Conservation (phyloP, 2,888 invertebrate species). For the Tribolium freemani region DNA sequence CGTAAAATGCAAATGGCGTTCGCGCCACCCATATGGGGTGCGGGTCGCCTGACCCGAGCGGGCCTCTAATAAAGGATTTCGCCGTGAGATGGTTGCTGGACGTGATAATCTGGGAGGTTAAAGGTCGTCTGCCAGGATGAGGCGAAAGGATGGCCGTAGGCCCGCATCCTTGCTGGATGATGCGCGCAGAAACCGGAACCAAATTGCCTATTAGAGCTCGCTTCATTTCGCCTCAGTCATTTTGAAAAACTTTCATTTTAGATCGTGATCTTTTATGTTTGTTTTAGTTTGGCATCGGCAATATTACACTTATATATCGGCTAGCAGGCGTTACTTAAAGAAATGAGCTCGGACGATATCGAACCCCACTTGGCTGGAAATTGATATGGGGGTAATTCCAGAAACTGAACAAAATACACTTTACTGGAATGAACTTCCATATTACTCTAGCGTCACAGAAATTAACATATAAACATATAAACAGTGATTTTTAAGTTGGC, state of each 20-base stretch:
- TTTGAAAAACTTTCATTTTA: constrained; percentile 37
- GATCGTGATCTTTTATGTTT: constrained; percentile 32
- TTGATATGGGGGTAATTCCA: not conserved
- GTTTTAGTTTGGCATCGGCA: constrained; percentile 19
- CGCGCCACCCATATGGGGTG: constrained; percentile 18
- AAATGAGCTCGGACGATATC: constrained; percentile 9
- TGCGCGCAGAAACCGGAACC: constrained; percentile 29
- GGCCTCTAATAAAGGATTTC: constrained; percentile 29
- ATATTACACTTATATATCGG: constrained; percentile 8
- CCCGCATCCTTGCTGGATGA: constrained; percentile 25
- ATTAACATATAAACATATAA: too few species aligned
- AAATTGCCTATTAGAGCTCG: constrained; percentile 35
- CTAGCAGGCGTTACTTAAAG: constrained; percentile 13
- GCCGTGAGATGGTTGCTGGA: constrained; percentile 34
- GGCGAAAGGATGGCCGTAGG: constrained; percentile 17
- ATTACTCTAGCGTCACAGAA: too few species aligned
- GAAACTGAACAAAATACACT: not conserved
- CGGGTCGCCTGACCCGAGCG: constrained; percentile 7
- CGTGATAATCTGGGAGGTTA: constrained; percentile 32
- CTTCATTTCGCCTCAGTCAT: constrained; percentile 39
- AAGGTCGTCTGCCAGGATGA: constrained; percentile 22
- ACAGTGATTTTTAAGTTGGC: too few species aligned
- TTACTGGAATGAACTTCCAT: not conserved
- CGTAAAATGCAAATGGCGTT: constrained; percentile 39
- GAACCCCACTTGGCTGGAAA: not conserved